These are phyloP conservation scores for Mastomys coucha DNA, from an alignment of 2,113 vertebrate genomes.

Conservation along the genomic window DNA sequence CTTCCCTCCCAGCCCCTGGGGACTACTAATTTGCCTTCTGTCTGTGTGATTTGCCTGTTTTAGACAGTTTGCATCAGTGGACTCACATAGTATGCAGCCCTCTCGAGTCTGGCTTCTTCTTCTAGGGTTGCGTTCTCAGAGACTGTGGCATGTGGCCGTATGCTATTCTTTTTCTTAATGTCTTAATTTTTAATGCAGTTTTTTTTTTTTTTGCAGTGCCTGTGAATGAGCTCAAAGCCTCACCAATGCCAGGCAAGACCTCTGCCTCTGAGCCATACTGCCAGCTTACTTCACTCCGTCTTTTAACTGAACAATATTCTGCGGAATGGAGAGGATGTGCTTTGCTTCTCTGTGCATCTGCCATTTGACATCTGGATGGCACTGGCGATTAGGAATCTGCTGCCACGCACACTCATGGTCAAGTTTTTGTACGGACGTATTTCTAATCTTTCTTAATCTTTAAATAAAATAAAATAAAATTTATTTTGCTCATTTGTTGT, in stretches of 20 bases:
- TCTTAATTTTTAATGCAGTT: neutral
- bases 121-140: neutral
- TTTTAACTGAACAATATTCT: neutral
- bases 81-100: accelerated
- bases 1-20: neutral
- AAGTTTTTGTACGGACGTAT: neutral
- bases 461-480: neutral
- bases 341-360: neutral
- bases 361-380: neutral
- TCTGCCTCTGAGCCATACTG: neutral
- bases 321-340: accelerated
- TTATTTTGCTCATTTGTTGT: neutral
- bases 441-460: neutral
- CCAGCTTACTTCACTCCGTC: neutral
- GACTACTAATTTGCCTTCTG: neutral
- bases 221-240: neutral
- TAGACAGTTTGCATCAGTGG: neutral
- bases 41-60: neutral
- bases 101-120: neutral
- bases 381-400: neutral
- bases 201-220: neutral
- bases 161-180: neutral
- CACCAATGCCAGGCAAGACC: neutral
- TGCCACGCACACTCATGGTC: accelerated
- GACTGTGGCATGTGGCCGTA: neutral